Evolutionary conservation across 2,797 vertebrate genomes (phyloP), one percentile per base, ranked within the genome.

Genomic region (Mus caroli): DNA sequence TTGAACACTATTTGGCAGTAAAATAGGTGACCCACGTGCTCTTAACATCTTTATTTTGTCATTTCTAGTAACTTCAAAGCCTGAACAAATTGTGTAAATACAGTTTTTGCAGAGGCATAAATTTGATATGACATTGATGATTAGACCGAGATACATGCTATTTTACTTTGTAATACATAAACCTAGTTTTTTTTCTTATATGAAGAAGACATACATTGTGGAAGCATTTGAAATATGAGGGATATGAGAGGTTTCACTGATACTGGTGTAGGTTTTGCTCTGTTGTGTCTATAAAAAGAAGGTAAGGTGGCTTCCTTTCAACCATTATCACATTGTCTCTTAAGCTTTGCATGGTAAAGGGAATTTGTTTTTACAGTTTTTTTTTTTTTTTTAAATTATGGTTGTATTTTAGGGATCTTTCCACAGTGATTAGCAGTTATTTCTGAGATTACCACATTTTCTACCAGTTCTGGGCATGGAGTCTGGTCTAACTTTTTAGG

Each of bases 1-100:
- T 6, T 58, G 54, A 73, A 56, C 22, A 87, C 11, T 86, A 6
- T n/a, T 20, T 20, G 79, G 43, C 60, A 64, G 58, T 28, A 84
- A 77, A 79, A n/a, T 89, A 78, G 28, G 4, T 71, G 46, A 85
- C 3, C 52, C 67, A 26, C 60, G 14, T 56, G 40, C 58, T 40
- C 20, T 37, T 85, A 83, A 76, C 13, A 78, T 83, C 85, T 83
- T 77, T 71, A 79, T 95, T 90, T 96, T 85, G 54, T 84, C 3
- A 94, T 94, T 94, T 88, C 24, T 56, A 40, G 77, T 92, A 43
- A 92, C 3, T 17, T 83, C 80, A 94, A 69, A 92, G 26, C 26
- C n/a, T 76, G 58, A 93, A 90, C 43, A 20, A 7, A 85, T 58
- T 52, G 71, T 75, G 15, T 64, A 90, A 85, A 50, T 92, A 2